Percentiles rank a stretch among this genome's conserved stretches.
These are phyloP conservation scores for Ochropleura plecta DNA, from an alignment of 2,888 invertebrate genomes.

Conservation along the genomic window DNA sequence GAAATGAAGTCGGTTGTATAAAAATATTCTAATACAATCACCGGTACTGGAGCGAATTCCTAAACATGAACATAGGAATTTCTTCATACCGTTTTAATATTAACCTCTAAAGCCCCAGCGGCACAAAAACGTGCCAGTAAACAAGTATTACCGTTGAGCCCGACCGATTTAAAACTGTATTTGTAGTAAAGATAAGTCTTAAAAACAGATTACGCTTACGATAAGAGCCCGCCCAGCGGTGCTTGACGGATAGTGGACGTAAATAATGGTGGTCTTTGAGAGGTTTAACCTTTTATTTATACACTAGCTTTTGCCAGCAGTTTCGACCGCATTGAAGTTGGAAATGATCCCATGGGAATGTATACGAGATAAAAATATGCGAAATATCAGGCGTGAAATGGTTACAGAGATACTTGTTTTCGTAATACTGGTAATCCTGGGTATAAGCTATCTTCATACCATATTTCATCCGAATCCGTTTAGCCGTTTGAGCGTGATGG, in stretches of 20 bases:
- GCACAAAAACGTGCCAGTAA: too few relatives aligned
- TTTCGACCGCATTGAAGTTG: background rate
- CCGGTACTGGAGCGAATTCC: background rate
- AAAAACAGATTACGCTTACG: too few relatives aligned
- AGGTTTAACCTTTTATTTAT: constrained; percentile 4
- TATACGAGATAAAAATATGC: background rate
- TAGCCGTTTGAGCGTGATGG: too few relatives aligned
- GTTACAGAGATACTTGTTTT: background rate
- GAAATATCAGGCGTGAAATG: background rate
- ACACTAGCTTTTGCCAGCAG: background rate
- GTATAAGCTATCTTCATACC: too few relatives aligned
- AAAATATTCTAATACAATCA: constrained; percentile 22
- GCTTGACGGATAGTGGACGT: too few relatives aligned
- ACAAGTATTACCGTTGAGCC: too few relatives aligned
- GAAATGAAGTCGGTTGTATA: constrained; percentile 5
- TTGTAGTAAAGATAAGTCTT: too few relatives aligned
- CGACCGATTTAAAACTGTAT: too few relatives aligned
- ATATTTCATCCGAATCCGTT: too few relatives aligned
- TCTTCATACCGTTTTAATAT: constrained; percentile 6
- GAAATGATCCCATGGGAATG: background rate
- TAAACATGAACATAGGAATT: constrained; percentile 1
- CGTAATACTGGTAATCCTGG: background rate
- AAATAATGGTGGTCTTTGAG: too few relatives aligned
- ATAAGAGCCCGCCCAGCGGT: too few relatives aligned
- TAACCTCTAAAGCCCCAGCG: too few relatives aligned